Conservation (phyloP, 2,888 invertebrate genomes). For the Opisthograptis luteolata region DNA sequence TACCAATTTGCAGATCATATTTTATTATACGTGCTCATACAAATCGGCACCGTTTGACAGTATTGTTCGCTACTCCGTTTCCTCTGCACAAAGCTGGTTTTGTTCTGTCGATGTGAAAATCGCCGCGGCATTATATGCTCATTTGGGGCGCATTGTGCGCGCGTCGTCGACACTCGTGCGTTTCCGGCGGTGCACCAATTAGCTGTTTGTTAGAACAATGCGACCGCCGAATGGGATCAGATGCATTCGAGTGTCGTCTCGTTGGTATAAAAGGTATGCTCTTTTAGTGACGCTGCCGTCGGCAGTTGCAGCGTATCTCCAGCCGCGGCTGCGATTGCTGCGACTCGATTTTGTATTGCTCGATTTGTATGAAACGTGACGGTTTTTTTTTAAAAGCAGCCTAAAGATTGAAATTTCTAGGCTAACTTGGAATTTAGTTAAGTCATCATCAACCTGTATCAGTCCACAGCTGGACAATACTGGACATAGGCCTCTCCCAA, state of each 20-base stretch:
- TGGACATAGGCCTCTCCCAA: too few species aligned
- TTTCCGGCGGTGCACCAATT: slow-evolving; percentile 70
- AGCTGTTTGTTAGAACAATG: slow-evolving; percentile 51
- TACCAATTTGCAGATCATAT: slow-evolving; percentile 67
- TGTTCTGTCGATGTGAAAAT: slow-evolving; percentile 55
- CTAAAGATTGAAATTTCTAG: too few species aligned
- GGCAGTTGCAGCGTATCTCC: too few species aligned
- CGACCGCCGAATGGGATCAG: slow-evolving; percentile 4
- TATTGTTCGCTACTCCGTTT: slow-evolving; percentile 55
- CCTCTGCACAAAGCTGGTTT: slow-evolving; percentile 58
- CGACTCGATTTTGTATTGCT: too few species aligned
- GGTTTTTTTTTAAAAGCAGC: too few species aligned
- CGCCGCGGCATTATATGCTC: slow-evolving; percentile 70
- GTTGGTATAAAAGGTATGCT: slow-evolving; percentile 13
- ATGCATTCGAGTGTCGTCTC: slow-evolving; percentile 12
- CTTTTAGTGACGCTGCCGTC: slow-evolving; percentile 6
- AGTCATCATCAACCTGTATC: too few species aligned
- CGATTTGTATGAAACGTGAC: too few species aligned
- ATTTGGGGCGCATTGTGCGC: slow-evolving; percentile 61
- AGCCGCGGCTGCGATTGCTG: too few species aligned
- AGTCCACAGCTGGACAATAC: too few species aligned
- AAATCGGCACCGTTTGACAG: slow-evolving; percentile 72
- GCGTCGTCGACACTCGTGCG: slow-evolving; percentile 63
- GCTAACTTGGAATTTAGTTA: too few species aligned
- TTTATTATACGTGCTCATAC: slow-evolving; percentile 44